A percentile compares a stretch with the other conserved stretches of the same genome.
phyloP scores from a whole-genome alignment of 2,888 invertebrate species.

The Oligia fasciuncula region DNA sequence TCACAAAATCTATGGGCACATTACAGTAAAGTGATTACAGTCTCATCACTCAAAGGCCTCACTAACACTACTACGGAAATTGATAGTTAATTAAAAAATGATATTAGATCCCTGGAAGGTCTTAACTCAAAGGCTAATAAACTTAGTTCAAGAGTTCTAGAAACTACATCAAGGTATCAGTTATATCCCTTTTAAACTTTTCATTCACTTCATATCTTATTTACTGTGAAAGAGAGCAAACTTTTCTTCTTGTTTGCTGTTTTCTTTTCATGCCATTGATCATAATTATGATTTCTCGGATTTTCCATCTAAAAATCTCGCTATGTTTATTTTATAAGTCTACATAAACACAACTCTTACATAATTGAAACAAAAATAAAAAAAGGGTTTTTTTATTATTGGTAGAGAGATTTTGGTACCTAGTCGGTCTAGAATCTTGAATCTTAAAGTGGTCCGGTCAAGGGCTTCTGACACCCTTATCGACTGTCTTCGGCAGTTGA shows the following conservation, averaged over 20 bases:
- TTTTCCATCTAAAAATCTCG: neutral
- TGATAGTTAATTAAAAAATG: constrained; percentile 35
- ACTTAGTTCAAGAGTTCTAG: constrained; percentile 2
- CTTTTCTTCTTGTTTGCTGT: neutral
- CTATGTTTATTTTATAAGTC: neutral
- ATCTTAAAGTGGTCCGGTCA: neutral
- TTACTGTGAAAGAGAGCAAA: constrained; percentile 9
- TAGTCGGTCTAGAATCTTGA: neutral
- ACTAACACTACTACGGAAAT: constrained; percentile 5
- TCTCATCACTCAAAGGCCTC: neutral
- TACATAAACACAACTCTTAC: neutral
- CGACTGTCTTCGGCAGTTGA: neutral
- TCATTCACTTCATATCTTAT: constrained; percentile 11
- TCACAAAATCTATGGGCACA: neutral
- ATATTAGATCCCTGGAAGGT: constrained; percentile 19
- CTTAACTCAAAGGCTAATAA: constrained; percentile 15
- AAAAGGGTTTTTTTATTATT: too few species aligned
- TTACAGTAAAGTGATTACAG: constrained; percentile 7
- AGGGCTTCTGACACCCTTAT: neutral
- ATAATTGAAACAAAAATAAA: neutral
- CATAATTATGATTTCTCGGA: neutral
- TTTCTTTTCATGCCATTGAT: constrained; percentile 1
- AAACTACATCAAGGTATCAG: constrained; percentile 21
- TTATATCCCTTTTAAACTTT: constrained; percentile 11
- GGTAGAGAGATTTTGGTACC: neutral